phyloP scores from a whole-genome alignment of 2,113 vertebrate genomes.

The Miniopterus natalensis region DNA sequence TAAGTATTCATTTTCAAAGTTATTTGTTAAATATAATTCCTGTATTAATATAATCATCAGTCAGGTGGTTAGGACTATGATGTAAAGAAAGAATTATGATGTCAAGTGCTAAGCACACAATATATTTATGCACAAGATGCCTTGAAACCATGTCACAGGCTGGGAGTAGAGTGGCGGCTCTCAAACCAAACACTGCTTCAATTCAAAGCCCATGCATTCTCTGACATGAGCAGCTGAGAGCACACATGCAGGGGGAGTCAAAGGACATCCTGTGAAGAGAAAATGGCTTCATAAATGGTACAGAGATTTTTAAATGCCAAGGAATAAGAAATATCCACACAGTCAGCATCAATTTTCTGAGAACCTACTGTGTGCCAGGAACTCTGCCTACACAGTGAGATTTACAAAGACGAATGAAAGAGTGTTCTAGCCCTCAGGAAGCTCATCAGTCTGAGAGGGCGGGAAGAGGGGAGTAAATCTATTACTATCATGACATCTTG shows the following conservation, averaged over 20 bases:
- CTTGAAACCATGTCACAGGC: background rate
- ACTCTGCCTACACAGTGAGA: background rate
- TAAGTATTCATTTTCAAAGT: slow-evolving; percentile 6
- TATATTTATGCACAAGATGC: background rate
- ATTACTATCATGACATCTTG: background rate
- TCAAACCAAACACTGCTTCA: background rate
- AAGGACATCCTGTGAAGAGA: background rate
- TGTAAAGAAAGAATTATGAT: slow-evolving; percentile 29
- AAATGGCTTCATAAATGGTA: background rate
- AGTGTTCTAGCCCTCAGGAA: background rate
- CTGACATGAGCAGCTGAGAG: background rate
- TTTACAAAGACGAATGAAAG: background rate
- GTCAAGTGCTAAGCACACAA: background rate
- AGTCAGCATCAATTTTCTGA: background rate
- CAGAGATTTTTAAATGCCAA: background rate
- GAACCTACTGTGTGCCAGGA: background rate
- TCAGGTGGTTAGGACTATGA: background rate
- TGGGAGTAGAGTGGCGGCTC: background rate
- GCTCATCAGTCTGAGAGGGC: background rate
- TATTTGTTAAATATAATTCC: background rate
- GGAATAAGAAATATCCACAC: background rate
- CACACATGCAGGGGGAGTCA: background rate
- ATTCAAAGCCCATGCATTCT: background rate
- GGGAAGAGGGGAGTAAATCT: background rate
- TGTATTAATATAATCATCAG: background rate